A percentile compares a stretch with the other conserved stretches of the same genome.
These are phyloP conservation scores for Dysidea cf. avara DNA, from an alignment of 37 sponge, comb jelly and placozoan species.

Conservation along the genomic window DNA sequence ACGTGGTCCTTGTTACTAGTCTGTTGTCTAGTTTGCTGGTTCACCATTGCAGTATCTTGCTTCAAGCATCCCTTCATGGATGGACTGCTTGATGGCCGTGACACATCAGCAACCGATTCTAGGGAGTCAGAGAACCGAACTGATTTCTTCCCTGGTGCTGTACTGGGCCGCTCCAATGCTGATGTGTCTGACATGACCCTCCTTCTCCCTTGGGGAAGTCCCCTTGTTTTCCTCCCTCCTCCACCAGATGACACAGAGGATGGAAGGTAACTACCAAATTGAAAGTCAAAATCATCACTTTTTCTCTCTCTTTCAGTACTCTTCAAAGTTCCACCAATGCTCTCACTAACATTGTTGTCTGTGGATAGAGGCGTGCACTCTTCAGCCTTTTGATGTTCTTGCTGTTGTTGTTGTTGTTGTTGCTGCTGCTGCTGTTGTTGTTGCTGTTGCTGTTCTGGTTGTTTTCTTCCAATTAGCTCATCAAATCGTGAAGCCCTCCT, in stretches of 20 bases:
- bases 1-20: too few relatives aligned
- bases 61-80: too few relatives aligned
- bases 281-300: conserved; percentile 1
- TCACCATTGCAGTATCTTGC: too few relatives aligned
- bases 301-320: conserved; percentile 5
- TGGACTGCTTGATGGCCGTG: not conserved
- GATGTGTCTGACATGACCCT: not conserved
- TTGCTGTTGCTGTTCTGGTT: not conserved
- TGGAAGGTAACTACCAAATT: conserved; percentile 64
- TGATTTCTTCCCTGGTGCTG: conserved; percentile 49
- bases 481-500: conserved; percentile 10
- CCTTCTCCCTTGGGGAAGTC: conserved; percentile 10
- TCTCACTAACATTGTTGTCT: not conserved
- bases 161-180: conserved; percentile 4
- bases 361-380: too few relatives aligned
- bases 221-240: not conserved
- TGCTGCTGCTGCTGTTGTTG: not conserved
- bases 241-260: conserved; percentile 21
- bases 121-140: conserved; percentile 53
- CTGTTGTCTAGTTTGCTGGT: too few relatives aligned
- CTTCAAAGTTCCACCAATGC: not conserved
- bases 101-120: not conserved
- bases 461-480: conserved; percentile 24
- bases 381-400: not conserved
- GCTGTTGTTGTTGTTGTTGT: not conserved